These are phyloP conservation scores for Acanthosepion pharaonis DNA, from an alignment of 2,888 invertebrate genomes.

Conservation along the genomic window DNA sequence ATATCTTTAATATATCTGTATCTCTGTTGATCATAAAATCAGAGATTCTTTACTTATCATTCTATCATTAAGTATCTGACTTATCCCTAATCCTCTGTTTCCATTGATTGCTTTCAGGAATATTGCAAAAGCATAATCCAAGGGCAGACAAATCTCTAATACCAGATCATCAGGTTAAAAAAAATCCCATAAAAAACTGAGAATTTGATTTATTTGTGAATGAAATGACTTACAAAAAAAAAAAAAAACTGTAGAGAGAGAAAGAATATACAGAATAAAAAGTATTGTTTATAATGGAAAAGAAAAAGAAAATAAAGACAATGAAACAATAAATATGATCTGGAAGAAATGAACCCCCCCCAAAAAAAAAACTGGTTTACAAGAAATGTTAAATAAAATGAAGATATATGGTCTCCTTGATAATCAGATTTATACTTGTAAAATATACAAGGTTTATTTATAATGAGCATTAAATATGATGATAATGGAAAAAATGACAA, in stretches of 20 bases:
- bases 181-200: not conserved
- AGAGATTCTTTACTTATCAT: conserved; percentile 11
- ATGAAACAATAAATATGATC: no score
- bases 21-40: not conserved
- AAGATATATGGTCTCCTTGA: no score
- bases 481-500: no score
- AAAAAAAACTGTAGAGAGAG: not conserved
- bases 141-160: not conserved
- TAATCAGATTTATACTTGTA: no score
- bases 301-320: no score
- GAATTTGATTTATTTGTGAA: not conserved
- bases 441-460: no score
- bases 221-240: not conserved
- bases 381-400: no score
- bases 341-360: no score
- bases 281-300: no score
- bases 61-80: not conserved
- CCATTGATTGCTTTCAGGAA: not conserved
- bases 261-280: not conserved
- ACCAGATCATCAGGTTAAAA: not conserved
- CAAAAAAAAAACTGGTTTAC: no score
- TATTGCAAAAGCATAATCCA: not conserved
- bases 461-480: no score
- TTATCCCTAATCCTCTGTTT: not conserved
- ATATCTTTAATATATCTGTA: not conserved